Evolutionary conservation across 2,113 vertebrate species (phyloP), one percentile per base, ranked within the genome.

Genomic region (Gambusia holbrooki): DNA sequence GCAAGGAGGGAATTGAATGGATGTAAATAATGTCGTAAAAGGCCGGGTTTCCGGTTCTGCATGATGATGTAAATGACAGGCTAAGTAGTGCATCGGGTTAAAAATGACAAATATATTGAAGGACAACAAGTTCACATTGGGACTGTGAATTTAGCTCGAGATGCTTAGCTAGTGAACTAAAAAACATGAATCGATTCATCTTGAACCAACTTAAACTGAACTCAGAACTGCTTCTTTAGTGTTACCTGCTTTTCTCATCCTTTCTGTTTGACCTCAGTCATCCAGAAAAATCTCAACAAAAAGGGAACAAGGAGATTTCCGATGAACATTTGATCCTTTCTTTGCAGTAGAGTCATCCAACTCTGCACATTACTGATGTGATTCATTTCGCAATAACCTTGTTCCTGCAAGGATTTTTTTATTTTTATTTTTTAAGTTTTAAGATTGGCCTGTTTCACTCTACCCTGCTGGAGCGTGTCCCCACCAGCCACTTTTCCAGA

Each of bases 381-480:
- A 51, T 51, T 51, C 8, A 65, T 66, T 40, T 40, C 11, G 22
- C 64, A 66, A 40, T 66, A 35, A 33, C 15, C 40, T 5, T 25
- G 25, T 15, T 25, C 19, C 35, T 42, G 65, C 27, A 85, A 73
- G 77, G 61, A 75, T 62, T 80, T 27, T 27, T 27, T n/a, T n/a
- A n/a, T n/a, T n/a, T 27, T 27, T 27, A 1, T 27, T 27, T 27
- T 0, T 62, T 45, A 66, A 68, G 64, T 27, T 62, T 60, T 69
- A 65, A 84, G 42, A 60, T 33, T 79, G 1, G 30, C 68, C 66
- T 67, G 30, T 69, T 77, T 73, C 58, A 62, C 48, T 70, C 51
- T 69, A 69, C 40, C 62, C 66, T 66, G 25, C 61, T 84, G 71
- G 85, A 82, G 82, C 74, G 67, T 78, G 75, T 80, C 63, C 66